A percentile compares a stretch with the other conserved stretches of the same genome.
These are phyloP conservation scores for Clusia tigrina DNA, from an alignment of 2,888 invertebrate genomes.

Conservation along the genomic window DNA sequence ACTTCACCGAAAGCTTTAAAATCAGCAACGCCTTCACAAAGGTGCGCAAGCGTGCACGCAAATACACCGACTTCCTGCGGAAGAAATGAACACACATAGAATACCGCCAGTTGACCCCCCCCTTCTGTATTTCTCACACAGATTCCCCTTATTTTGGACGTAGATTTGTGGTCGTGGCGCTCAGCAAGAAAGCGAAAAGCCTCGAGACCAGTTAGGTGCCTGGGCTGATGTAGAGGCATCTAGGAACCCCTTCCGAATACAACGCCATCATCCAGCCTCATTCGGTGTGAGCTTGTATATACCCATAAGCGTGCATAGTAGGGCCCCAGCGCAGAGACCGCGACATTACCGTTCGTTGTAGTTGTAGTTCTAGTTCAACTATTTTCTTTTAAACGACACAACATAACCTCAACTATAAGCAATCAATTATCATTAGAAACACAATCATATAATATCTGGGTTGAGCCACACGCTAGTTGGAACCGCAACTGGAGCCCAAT, in stretches of 20 bases:
- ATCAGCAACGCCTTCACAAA: conserved; percentile 59
- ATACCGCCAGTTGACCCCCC: background rate
- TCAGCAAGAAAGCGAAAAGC: conserved; percentile 39
- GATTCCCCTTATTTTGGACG: conserved; percentile 59
- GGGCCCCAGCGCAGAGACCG: too few relatives aligned
- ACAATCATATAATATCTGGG: background rate
- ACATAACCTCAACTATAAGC: conserved; percentile 1
- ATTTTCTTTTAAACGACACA: background rate
- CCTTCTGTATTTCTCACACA: conserved; percentile 26
- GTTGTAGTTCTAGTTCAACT: too few relatives aligned
- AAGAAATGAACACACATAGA: conserved; percentile 52
- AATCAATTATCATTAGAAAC: conserved; percentile 19
- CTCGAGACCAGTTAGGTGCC: conserved; percentile 21
- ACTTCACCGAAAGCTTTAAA: conserved; percentile 60
- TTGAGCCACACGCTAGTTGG: background rate
- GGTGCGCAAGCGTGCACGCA: conserved; percentile 64
- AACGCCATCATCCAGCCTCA: too few relatives aligned
- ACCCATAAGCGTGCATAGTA: too few relatives aligned
- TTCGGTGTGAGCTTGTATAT: too few relatives aligned
- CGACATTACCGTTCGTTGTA: too few relatives aligned
- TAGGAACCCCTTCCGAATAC: background rate
- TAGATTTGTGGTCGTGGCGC: conserved; percentile 56
- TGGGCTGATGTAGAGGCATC: background rate
- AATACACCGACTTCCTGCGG: conserved; percentile 63
- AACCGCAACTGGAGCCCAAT: background rate